Percentiles rank a stretch among this genome's conserved stretches.
Evolutionary conservation across 1,140 invertebrate genomes (phyloP).

Genomic region (Leptonema lineaticorne): DNA sequence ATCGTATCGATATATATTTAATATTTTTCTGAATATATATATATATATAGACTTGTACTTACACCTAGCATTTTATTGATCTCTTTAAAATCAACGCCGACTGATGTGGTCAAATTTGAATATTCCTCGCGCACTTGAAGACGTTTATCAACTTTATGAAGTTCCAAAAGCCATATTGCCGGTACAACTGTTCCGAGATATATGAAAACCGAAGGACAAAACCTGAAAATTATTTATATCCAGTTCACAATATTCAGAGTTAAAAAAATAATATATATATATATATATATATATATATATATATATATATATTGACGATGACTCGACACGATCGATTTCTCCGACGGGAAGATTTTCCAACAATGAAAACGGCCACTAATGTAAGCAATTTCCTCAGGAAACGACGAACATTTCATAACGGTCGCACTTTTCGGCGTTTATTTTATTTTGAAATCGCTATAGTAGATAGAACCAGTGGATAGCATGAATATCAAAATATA

Average conservation of each 20-base stretch:
- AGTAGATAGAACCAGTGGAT: too few relatives aligned
- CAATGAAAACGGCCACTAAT: constrained; percentile 13
- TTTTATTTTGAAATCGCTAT: too few relatives aligned
- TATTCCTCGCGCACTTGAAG: constrained; percentile 57
- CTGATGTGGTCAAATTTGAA: constrained; percentile 56
- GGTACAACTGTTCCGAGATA: constrained; percentile 80
- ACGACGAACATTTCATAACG: constrained; percentile 18
- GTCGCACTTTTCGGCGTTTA: not conserved
- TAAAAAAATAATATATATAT: not conserved
- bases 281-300: not conserved
- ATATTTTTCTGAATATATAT: not conserved
- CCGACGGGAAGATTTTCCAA: not conserved
- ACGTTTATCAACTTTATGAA: constrained; percentile 75
- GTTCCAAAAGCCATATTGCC: constrained; percentile 80
- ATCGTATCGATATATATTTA: not conserved
- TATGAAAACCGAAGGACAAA: constrained; percentile 83
- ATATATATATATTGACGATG: not conserved
- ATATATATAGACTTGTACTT: constrained; percentile 19
- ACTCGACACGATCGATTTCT: not conserved
- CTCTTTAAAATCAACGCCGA: constrained; percentile 56
- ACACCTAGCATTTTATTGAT: constrained; percentile 61
- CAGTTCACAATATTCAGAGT: not conserved
- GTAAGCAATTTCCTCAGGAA: constrained; percentile 31
- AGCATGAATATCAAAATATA: too few relatives aligned
- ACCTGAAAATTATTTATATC: too few relatives aligned